Base-by-base conservation (phyloP, 2,113 vertebrate genomes). In the Probosciger aterrimus region DNA sequence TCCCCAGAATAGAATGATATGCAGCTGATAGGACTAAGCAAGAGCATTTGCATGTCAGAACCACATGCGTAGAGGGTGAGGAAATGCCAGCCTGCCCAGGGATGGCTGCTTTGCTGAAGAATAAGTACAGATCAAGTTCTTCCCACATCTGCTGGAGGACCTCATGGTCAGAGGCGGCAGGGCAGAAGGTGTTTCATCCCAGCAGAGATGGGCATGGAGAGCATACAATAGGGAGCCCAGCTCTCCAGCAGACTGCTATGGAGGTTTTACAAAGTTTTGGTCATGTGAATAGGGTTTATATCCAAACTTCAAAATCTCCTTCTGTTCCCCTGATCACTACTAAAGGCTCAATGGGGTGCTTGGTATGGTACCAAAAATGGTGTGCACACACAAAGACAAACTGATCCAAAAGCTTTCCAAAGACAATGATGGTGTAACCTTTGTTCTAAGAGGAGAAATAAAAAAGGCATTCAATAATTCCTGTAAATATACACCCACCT, bases 1-100 rank as follows among this genome's bases (percentile, higher is more conserved):
- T 92, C 62, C 93, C 86, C 92, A 91, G 89, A 96, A 89, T 79
- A 95, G 95, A 93, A 90, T 3, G 69, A 90, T n/a, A 97, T 3
- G n/a, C 80, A 86, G 95, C 60, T 75, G 73, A 78, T 5, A 33
- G 77, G 59, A 92, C 31, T 93, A 86, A 84, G 91, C 83, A 94
- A 82, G 46, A 49, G 74, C 39, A 86, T 65, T 76, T 65, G 46
- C 0, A 2, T 49, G 70, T 83, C 83, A 87, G 18, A 39, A 50
- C 52, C 44, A 71, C 28, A 55, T 25, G 50, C 60, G 75, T 20
- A 59, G 55, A 90, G 80, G 60, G 55, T 71, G 80, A 59, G 80
- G 83, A 90, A 90, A 86, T 44, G 62, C 73, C 64, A 93, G 76
- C 35, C 37, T 39, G 33, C 27, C 41, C n/a, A 49, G 18, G 14